A percentile compares a stretch with the other conserved stretches of the same genome.
Conservation (phyloP, 2,888 invertebrate genomes). For the Tenthredo livida region DNA sequence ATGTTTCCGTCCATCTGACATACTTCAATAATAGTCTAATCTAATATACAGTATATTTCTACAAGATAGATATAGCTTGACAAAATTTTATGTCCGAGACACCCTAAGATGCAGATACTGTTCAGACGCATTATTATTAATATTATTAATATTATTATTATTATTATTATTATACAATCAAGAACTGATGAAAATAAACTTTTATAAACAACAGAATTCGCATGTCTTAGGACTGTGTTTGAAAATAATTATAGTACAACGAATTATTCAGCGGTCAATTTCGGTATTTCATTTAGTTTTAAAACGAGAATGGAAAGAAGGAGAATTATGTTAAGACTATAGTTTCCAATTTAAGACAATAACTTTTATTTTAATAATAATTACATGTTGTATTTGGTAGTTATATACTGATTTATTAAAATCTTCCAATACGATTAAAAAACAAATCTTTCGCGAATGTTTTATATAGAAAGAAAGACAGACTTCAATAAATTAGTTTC, state of each 20-base stretch:
- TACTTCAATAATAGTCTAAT: background rate
- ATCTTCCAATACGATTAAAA: background rate
- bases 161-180: background rate
- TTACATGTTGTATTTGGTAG: background rate
- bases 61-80: background rate
- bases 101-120: constrained; percentile 19
- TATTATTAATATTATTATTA: background rate
- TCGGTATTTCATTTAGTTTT: background rate
- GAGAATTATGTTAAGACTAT: background rate
- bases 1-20: constrained; percentile 33
- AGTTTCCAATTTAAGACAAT: background rate
- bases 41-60: constrained; percentile 31
- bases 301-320: background rate
- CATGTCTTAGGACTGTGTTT: background rate
- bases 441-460: background rate
- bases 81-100: constrained; percentile 36
- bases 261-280: background rate
- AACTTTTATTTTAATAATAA: background rate
- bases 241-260: background rate
- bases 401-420: background rate
- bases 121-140: constrained; percentile 14
- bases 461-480: background rate
- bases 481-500: background rate
- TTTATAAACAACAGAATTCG: constrained; percentile 34
- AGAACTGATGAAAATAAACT: constrained; percentile 35